Evolutionary conservation across 2,797 vertebrate species (phyloP).

Genomic region (Protonibea diacanthus): DNA sequence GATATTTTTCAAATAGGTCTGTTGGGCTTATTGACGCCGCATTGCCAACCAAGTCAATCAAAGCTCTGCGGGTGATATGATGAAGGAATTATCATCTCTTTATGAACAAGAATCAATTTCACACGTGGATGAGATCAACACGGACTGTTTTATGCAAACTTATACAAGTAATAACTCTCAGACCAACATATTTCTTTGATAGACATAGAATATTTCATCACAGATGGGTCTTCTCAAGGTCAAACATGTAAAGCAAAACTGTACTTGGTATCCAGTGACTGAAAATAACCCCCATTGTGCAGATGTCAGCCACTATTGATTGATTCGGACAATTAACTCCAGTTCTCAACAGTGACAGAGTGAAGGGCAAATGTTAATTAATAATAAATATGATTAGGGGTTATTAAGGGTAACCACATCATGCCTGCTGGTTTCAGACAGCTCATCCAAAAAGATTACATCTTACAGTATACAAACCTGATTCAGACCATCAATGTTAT

Average conservation of each 20-base stretch:
- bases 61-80: neutral
- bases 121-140: neutral
- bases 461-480: neutral
- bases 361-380: conserved; percentile 6
- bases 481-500: neutral
- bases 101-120: neutral
- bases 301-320: neutral
- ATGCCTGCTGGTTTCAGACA: neutral
- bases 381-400: neutral
- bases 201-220: neutral
- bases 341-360: conserved; percentile 2
- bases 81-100: neutral
- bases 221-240: neutral
- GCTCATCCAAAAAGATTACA: neutral
- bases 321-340: neutral
- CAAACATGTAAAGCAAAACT: neutral
- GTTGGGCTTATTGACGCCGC: no score
- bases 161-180: neutral
- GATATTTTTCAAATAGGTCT: neutral
- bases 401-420: neutral
- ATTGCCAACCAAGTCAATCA: neutral
- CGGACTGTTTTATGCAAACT: neutral
- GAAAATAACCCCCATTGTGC: neutral
- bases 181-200: neutral
- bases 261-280: neutral